Percentiles rank a stretch among this genome's conserved stretches.
These are phyloP conservation scores for Ctenoplectra terminalis DNA, from an alignment of 1,140 invertebrate genomes.

Conservation along the genomic window DNA sequence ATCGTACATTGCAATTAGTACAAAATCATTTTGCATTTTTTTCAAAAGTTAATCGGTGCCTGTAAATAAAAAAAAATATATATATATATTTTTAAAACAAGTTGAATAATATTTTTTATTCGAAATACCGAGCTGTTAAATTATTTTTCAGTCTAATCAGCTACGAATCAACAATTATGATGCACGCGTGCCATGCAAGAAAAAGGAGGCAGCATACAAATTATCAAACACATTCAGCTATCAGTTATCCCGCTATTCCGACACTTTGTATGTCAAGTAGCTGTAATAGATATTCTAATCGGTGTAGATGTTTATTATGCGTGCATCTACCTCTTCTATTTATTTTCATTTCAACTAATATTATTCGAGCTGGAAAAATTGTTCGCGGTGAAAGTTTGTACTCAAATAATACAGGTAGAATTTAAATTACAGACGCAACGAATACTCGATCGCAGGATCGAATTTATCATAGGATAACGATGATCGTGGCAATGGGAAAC, in stretches of 20 bases:
- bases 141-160: not conserved
- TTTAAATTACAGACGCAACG: not conserved
- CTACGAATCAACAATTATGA: not conserved
- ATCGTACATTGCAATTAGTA: too few species aligned
- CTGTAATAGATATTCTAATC: slow-evolving; percentile 2
- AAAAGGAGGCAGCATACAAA: not conserved
- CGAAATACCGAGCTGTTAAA: not conserved
- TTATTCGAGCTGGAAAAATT: not conserved
- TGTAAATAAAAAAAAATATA: not conserved
- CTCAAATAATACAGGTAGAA: too few species aligned
- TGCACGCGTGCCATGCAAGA: not conserved
- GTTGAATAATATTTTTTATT: not conserved
- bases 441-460: not conserved
- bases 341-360: too few species aligned
- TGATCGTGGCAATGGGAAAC: not conserved
- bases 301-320: not conserved
- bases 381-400: not conserved
- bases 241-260: not conserved
- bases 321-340: too few species aligned
- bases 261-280: not conserved
- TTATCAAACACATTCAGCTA: not conserved
- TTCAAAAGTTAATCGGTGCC: not conserved
- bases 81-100: not conserved
- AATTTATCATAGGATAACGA: not conserved
- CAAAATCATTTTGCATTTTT: not conserved